Conservation (phyloP, 2,888 invertebrate genomes). For the Pandemis corylana region DNA sequence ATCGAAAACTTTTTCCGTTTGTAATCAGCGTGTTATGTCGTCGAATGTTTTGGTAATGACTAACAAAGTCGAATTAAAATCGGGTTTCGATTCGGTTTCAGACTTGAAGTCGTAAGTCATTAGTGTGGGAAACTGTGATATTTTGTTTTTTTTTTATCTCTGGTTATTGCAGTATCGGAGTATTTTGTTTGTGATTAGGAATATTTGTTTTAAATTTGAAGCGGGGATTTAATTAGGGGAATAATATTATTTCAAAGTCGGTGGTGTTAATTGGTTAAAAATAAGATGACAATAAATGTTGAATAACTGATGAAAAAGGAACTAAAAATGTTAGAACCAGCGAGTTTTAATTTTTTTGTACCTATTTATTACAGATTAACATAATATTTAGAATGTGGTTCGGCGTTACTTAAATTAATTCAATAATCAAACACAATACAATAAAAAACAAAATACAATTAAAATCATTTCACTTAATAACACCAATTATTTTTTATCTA, state of each 20-base stretch:
- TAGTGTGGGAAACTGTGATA: constrained; percentile 30
- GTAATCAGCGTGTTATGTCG: constrained; percentile 41
- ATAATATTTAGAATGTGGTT: too few relatives aligned
- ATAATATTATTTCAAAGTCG: too few relatives aligned
- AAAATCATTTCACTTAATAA: too few relatives aligned
- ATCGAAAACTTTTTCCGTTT: constrained; percentile 69
- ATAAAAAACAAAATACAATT: too few relatives aligned
- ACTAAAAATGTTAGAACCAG: too few relatives aligned
- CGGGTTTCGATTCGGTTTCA: constrained; percentile 19
- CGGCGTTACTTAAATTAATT: too few relatives aligned
- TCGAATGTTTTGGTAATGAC: constrained; percentile 24
- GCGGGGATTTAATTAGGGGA: not conserved
- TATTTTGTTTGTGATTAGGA: not conserved
- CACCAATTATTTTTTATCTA: not conserved
- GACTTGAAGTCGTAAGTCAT: constrained; percentile 7
- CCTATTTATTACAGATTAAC: too few relatives aligned
- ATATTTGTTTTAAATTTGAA: not conserved
- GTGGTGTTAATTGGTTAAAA: not conserved
- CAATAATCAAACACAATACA: too few relatives aligned
- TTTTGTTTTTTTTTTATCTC: not conserved
- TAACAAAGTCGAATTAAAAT: constrained; percentile 32
- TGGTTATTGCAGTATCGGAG: not conserved
- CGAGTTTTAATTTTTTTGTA: too few relatives aligned
- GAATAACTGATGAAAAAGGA: too few relatives aligned
- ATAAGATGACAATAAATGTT: not conserved